phyloP scores from a whole-genome alignment of 2,797 vertebrate species.

The Pseudomugil gertrudae region DNA sequence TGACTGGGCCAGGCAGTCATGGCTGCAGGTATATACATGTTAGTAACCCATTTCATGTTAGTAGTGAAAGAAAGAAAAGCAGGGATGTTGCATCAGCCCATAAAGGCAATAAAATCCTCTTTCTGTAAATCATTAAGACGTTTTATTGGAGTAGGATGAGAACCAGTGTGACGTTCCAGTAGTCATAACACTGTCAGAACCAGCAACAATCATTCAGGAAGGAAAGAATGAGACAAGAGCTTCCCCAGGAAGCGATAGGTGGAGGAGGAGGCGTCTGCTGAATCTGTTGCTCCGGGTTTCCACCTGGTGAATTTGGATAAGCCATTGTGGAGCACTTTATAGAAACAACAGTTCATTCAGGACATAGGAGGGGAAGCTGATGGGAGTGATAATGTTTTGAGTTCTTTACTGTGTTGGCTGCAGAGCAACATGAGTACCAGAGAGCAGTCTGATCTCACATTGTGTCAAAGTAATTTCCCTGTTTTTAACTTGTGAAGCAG shows the following conservation, averaged over 20 bases:
- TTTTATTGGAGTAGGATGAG: neutral
- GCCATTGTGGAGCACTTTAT: neutral
- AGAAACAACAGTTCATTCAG: slow-evolving; percentile 20
- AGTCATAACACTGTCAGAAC: slow-evolving; percentile 20
- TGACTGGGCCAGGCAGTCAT: too few species aligned
- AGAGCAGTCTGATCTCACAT: neutral
- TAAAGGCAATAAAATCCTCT: neutral
- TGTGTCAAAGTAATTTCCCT: slow-evolving; percentile 6
- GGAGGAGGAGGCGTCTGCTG: slow-evolving; percentile 16
- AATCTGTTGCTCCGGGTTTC: slow-evolving; percentile 56
- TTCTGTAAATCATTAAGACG: neutral
- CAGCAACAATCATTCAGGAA: slow-evolving; percentile 46
- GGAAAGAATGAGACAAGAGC: slow-evolving; percentile 46
- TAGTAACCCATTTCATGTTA: too few species aligned
- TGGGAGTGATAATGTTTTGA: neutral
- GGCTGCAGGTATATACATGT: too few species aligned
- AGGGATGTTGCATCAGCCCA: neutral
- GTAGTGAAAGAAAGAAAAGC: too few species aligned
- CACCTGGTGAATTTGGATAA: slow-evolving; percentile 20
- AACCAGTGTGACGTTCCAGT: neutral
- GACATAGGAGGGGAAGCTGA: slow-evolving; percentile 10
- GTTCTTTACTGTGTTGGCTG: slow-evolving; percentile 23
- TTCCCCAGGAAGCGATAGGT: slow-evolving; percentile 64
- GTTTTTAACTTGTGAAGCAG: slow-evolving; percentile 13
- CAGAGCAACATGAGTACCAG: slow-evolving; percentile 9